phyloP scores from a whole-genome alignment of 2,888 invertebrate genomes.

The Axea sp. region DNA sequence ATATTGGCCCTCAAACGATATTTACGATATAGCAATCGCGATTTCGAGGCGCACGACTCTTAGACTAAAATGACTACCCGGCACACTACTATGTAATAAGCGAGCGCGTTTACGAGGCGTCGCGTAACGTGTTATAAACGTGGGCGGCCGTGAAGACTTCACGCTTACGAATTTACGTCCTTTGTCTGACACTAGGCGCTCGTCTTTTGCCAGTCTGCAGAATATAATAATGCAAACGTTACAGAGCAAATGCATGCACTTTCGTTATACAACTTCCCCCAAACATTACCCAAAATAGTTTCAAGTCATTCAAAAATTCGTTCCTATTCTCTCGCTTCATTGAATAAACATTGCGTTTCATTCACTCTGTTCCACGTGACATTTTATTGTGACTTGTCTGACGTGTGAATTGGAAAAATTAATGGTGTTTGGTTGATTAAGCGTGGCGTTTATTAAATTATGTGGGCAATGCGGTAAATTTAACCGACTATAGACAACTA shows the following conservation, averaged over 20 bases:
- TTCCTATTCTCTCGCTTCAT: conserved; percentile 45
- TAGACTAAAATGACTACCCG: conserved; percentile 61
- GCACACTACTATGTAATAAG: conserved; percentile 71
- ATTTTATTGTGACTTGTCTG: conserved; percentile 31
- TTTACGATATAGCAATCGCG: conserved; percentile 67
- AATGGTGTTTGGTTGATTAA: conserved; percentile 12
- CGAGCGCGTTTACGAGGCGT: conserved; percentile 70
- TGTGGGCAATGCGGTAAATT: too few species aligned
- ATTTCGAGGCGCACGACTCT: conserved; percentile 44
- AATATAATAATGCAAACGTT: conserved; percentile 20
- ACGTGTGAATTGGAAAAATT: conserved; percentile 9
- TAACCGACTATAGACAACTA: too few species aligned
- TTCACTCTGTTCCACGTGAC: conserved; percentile 42
- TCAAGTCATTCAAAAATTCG: conserved; percentile 49
- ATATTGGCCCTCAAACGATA: conserved; percentile 65
- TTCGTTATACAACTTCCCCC: conserved; percentile 36
- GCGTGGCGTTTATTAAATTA: conserved; percentile 8
- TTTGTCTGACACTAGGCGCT: conserved; percentile 71
- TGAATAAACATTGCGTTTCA: conserved; percentile 54
- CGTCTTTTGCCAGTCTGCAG: conserved; percentile 58
- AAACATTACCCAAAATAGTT: conserved; percentile 43
- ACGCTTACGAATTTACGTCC: conserved; percentile 71
- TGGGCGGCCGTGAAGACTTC: conserved; percentile 67
- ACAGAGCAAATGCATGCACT: conserved; percentile 30
- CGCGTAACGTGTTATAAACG: conserved; percentile 68